Evolutionary conservation across 2,888 invertebrate species (phyloP).

Genomic region (Troides oblongomaculatus): DNA sequence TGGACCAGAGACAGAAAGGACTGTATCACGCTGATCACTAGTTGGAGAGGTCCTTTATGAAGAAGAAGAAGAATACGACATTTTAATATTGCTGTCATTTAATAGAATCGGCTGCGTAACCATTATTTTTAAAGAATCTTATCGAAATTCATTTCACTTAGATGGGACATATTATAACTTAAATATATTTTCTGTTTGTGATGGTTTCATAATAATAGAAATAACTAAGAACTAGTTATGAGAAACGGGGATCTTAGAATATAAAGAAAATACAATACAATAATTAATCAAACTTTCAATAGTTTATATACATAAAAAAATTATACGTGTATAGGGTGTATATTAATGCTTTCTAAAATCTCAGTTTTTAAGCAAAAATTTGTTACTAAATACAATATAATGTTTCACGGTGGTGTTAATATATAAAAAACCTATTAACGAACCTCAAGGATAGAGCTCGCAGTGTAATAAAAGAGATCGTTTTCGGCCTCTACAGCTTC

Average conservation of each 20-base stretch:
- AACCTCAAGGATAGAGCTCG: background rate
- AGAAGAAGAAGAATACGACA: no score
- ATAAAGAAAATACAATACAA: background rate
- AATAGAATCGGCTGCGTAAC: background rate
- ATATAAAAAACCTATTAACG: background rate
- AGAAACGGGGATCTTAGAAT: background rate
- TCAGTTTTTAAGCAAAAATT: background rate
- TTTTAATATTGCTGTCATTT: background rate
- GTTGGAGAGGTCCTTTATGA: no score
- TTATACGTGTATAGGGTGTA: no score
- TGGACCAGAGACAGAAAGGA: no score
- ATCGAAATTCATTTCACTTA: background rate
- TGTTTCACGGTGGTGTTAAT: no score
- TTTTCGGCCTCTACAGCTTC: background rate
- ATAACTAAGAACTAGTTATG: background rate
- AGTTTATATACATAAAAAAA: no score
- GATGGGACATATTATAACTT: background rate
- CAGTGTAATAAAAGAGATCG: slow-evolving; percentile 3
- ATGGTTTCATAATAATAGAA: background rate
- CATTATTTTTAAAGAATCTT: background rate
- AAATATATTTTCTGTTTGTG: background rate
- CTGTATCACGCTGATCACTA: no score
- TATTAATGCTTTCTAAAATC: background rate
- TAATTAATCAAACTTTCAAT: no score
- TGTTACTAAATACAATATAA: no score